These are phyloP conservation scores for Rhabditoides inermis DNA, from an alignment of 2,888 invertebrate species.

Conservation along the genomic window DNA sequence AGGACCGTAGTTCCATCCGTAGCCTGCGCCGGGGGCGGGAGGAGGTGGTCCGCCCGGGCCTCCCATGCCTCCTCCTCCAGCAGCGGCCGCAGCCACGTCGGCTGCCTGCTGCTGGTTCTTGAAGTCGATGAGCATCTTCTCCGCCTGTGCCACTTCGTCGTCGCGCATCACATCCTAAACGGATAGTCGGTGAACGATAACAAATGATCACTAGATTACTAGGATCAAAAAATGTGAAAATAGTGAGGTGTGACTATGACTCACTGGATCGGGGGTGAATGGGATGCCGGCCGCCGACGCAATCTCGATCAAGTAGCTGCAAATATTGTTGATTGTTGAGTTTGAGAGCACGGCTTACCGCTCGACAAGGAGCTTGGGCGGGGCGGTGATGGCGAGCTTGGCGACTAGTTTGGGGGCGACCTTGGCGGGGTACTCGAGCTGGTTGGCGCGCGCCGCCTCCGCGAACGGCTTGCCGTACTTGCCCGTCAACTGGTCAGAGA, in stretches of 20 bases:
- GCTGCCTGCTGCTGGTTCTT: constrained; percentile 33
- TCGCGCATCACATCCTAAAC: constrained; percentile 60
- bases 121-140: constrained; percentile 51
- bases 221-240: too few species aligned
- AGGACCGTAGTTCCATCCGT: constrained; percentile 2
- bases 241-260: too few species aligned
- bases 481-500: constrained; percentile 75
- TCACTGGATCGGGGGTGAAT: constrained; percentile 92
- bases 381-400: constrained; percentile 85
- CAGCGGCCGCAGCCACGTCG: constrained; percentile 5
- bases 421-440: constrained; percentile 59
- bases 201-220: too few species aligned
- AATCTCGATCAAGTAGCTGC: constrained; percentile 74
- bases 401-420: constrained; percentile 61
- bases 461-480: constrained; percentile 92
- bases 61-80: constrained; percentile 9
- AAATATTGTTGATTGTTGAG: constrained; percentile 3
- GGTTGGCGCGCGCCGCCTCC: constrained; percentile 76
- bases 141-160: constrained; percentile 45
- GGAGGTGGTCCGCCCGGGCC: constrained; percentile 9
- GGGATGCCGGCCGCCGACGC: constrained; percentile 87
- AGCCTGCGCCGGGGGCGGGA: not conserved
- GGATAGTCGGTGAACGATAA: too few species aligned
- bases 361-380: constrained; percentile 87
- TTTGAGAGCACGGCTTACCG: constrained; percentile 58